These are phyloP conservation scores for Andrena cerasifolii DNA, from an alignment of 1,140 invertebrate genomes.

Conservation along the genomic window DNA sequence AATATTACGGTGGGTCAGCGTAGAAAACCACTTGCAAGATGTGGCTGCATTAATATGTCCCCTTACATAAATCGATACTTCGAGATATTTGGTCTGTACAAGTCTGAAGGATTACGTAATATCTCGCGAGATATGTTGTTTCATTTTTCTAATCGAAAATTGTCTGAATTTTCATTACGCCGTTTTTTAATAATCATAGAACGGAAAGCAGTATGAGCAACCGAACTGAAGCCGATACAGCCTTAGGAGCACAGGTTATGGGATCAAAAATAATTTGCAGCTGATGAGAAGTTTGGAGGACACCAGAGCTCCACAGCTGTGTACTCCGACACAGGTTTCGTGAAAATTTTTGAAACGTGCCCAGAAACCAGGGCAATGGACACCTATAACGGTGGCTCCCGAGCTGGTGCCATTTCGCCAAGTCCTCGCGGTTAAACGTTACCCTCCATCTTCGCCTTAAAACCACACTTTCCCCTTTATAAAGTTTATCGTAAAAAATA, in stretches of 20 bases:
- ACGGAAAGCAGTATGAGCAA: background rate
- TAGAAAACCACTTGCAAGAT: too few species aligned
- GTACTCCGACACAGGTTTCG: background rate
- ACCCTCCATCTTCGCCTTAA: background rate
- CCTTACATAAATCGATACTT: too few species aligned
- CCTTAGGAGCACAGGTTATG: background rate
- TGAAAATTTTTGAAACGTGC: conserved; percentile 6
- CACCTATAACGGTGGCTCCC: conserved; percentile 9
- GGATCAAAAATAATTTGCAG: background rate
- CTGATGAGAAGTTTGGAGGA: conserved; percentile 11
- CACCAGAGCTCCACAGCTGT: background rate
- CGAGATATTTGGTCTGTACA: too few species aligned
- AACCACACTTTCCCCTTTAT: background rate
- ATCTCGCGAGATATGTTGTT: too few species aligned
- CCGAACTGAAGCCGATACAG: background rate
- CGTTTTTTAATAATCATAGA: too few species aligned
- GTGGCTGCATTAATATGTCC: too few species aligned
- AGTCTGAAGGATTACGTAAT: too few species aligned
- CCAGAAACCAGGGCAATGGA: conserved; percentile 20
- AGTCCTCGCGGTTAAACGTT: background rate
- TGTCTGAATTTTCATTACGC: too few species aligned
- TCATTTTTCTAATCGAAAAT: too few species aligned
- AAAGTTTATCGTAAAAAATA: conserved; percentile 1
- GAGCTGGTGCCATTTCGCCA: background rate
- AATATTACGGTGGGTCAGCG: too few species aligned